A percentile compares a stretch with the other conserved stretches of the same genome.
phyloP scores from a whole-genome alignment of 1,140 invertebrate genomes.

The Drosophila grimshawi region DNA sequence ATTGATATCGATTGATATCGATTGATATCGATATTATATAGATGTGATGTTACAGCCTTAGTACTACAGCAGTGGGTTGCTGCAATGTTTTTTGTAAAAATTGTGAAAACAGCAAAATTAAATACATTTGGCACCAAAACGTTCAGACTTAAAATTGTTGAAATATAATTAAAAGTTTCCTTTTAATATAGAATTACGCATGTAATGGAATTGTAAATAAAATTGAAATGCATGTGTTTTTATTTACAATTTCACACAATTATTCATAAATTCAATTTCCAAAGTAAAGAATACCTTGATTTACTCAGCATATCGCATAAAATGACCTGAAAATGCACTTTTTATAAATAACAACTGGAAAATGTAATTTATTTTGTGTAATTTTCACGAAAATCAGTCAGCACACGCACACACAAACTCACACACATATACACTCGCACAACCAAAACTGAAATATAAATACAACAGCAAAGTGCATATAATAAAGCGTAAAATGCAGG shows the following conservation, averaged over 20 bases:
- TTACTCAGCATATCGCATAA: not conserved
- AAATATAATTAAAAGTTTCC: not conserved
- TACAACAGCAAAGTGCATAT: constrained; percentile 13
- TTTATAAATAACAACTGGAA: not conserved
- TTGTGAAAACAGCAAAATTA: too few species aligned
- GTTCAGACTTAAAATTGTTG: not conserved
- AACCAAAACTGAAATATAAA: constrained; percentile 6
- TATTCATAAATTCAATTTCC: not conserved
- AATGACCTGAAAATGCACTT: not conserved
- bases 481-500: constrained; percentile 36
- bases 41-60: too few species aligned
- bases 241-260: not conserved
- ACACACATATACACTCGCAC: not conserved
- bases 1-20: too few species aligned
- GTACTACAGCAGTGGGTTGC: too few species aligned
- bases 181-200: not conserved
- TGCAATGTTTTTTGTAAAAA: too few species aligned
- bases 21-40: too few species aligned
- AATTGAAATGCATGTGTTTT: not conserved
- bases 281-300: not conserved
- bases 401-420: not conserved
- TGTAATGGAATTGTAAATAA: not conserved
- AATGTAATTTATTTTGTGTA: not conserved
- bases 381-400: not conserved
- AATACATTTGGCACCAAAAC: too few species aligned